Evolutionary conservation across 1,140 invertebrate species (phyloP).

Genomic region (Centruroides sculpturatus): DNA sequence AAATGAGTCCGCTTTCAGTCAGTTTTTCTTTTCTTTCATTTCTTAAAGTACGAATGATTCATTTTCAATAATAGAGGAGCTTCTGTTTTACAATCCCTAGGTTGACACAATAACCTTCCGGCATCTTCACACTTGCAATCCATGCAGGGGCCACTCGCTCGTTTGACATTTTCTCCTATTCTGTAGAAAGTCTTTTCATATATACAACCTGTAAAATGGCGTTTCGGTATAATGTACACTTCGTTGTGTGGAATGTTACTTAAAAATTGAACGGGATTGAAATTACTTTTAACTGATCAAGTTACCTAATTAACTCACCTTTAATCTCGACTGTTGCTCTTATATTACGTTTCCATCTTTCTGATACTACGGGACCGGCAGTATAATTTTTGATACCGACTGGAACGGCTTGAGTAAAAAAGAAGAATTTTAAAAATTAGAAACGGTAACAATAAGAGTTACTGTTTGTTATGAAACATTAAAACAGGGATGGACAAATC

Average conservation of each 20-base stretch:
- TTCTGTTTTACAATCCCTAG: conserved; percentile 67
- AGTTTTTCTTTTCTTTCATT: too few species aligned
- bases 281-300: too few species aligned
- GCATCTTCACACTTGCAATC: conserved; percentile 55
- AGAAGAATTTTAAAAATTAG: too few species aligned
- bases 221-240: too few species aligned
- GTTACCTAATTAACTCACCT: conserved; percentile 33
- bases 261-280: too few species aligned
- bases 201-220: conserved; percentile 47
- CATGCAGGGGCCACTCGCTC: conserved; percentile 74
- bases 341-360: background rate
- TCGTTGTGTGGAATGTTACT: too few species aligned
- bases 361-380: background rate
- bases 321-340: conserved; percentile 42
- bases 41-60: conserved; percentile 15
- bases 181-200: conserved; percentile 63
- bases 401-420: too few species aligned
- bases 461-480: too few species aligned
- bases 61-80: conserved; percentile 47
- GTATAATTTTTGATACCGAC: background rate
- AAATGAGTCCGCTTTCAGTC: too few species aligned
- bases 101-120: conserved; percentile 84
- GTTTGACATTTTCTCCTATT: conserved; percentile 62
- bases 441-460: too few species aligned
- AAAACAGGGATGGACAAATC: too few species aligned